Percentiles rank a stretch among this genome's conserved stretches.
Conservation (phyloP, 1,140 invertebrate genomes). For the Dolichoris vasculosae region DNA sequence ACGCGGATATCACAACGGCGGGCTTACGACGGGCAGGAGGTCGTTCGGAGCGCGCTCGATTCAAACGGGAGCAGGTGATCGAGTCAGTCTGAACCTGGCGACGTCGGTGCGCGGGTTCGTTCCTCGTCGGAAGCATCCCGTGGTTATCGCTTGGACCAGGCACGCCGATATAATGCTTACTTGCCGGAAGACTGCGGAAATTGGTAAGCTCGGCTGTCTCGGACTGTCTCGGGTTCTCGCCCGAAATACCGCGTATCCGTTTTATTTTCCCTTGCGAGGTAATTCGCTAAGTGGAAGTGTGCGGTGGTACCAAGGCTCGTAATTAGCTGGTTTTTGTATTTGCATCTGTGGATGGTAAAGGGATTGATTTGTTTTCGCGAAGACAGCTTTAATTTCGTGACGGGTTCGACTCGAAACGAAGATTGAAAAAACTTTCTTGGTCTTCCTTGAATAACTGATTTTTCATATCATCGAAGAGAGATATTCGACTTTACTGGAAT, state of each 20-base stretch:
- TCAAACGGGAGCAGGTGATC: background rate
- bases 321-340: background rate
- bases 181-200: conserved; percentile 40
- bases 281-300: background rate
- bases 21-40: no score
- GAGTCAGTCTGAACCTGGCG: conserved; percentile 18
- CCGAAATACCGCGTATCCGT: background rate
- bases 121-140: background rate
- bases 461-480: background rate
- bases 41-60: background rate
- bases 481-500: background rate
- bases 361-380: background rate
- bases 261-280: background rate
- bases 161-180: conserved; percentile 36
- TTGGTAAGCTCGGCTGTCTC: conserved; percentile 18
- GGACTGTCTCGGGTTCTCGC: no score
- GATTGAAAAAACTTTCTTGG: background rate
- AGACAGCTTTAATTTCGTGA: no score
- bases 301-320: background rate
- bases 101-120: background rate
- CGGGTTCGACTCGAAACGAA: background rate
- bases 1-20: no score
- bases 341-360: background rate
- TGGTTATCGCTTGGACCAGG: background rate
- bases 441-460: background rate